phyloP scores from a whole-genome alignment of 1,140 invertebrate species.

The Brachionus plicatilis region DNA sequence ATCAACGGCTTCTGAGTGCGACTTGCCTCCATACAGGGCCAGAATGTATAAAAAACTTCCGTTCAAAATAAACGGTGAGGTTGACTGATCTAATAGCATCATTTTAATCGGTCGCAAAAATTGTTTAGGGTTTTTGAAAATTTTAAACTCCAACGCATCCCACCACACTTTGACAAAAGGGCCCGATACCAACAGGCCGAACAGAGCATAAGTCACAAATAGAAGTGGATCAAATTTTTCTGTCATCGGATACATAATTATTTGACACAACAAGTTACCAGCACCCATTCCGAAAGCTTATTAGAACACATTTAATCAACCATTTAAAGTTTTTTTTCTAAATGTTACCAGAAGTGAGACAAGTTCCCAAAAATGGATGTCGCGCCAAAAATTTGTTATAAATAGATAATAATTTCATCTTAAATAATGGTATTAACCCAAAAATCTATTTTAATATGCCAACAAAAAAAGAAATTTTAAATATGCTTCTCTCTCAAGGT shows the following conservation, averaged over 20 bases:
- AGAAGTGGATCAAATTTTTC: not conserved
- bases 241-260: not conserved
- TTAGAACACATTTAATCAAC: not conserved
- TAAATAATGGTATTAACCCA: not conserved
- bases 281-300: conserved; percentile 13
- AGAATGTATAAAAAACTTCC: not conserved
- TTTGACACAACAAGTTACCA: conserved; percentile 9
- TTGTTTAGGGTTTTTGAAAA: not conserved
- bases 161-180: not conserved
- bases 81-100: not conserved
- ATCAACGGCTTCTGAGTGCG: not conserved
- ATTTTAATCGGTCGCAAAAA: not conserved
- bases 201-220: not conserved
- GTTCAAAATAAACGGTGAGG: not conserved
- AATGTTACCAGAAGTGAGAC: not conserved
- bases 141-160: not conserved
- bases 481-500: not conserved
- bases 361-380: not conserved
- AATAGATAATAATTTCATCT: not conserved
- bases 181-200: not conserved
- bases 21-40: not conserved
- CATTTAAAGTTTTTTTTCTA: not conserved
- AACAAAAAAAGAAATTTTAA: not conserved
- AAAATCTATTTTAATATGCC: not conserved
- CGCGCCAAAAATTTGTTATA: not conserved